Percentiles rank a stretch among this genome's conserved stretches.
phyloP scores from a whole-genome alignment of 2,888 invertebrate species.

The Tromatobia lineatoria region DNA sequence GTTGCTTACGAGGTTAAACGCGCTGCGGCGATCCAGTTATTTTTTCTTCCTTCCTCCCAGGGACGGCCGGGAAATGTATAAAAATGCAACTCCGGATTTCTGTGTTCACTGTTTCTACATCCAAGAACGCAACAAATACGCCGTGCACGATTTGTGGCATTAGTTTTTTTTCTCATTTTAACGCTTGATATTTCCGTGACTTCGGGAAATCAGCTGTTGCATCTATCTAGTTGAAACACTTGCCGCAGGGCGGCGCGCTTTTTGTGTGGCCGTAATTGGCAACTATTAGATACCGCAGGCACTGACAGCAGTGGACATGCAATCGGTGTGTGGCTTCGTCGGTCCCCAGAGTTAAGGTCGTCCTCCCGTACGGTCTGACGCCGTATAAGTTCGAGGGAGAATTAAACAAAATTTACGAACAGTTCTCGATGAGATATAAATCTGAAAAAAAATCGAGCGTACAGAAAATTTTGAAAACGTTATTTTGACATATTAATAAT shows the following conservation, averaged over 20 bases:
- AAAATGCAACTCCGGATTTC: background rate
- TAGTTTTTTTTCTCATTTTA: background rate
- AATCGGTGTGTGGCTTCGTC: no score
- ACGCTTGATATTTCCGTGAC: background rate
- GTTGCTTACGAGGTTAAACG: background rate
- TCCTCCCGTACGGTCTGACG: no score
- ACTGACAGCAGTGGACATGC: no score
- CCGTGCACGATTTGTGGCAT: background rate
- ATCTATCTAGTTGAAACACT: background rate
- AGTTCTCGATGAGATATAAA: no score
- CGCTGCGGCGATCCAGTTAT: background rate
- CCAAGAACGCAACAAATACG: background rate
- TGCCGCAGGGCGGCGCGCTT: background rate
- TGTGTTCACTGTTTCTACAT: background rate
- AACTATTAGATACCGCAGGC: no score
- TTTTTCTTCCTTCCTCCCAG: constrained; percentile 3
- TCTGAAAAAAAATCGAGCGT: no score
- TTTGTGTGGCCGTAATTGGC: no score
- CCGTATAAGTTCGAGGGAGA: no score
- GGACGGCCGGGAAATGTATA: constrained; percentile 3
- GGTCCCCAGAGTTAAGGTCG: no score
- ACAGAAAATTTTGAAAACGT: no score
- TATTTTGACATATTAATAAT: no score
- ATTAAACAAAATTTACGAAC: no score
- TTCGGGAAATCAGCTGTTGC: background rate